These are phyloP conservation scores for Morpho achilles DNA, from an alignment of 2,888 invertebrate genomes.

Conservation along the genomic window DNA sequence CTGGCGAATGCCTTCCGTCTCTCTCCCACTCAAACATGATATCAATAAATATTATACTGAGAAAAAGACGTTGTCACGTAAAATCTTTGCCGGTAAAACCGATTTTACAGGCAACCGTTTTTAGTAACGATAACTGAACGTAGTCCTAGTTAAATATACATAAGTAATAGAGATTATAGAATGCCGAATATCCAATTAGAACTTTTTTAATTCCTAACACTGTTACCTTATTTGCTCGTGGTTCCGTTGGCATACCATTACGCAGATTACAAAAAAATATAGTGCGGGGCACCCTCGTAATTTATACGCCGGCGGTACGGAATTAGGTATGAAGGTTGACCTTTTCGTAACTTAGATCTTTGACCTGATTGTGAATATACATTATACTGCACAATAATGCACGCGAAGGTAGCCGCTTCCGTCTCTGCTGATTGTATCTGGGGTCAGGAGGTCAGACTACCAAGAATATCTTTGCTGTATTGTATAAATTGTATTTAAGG, in stretches of 20 bases:
- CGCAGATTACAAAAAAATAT: conserved; percentile 8
- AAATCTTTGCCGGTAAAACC: too few relatives aligned
- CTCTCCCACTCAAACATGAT: too few relatives aligned
- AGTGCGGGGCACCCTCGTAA: background rate
- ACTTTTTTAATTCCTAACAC: too few relatives aligned
- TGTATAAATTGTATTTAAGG: background rate
- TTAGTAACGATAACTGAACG: too few relatives aligned
- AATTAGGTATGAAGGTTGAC: conserved; percentile 19
- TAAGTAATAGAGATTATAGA: too few relatives aligned
- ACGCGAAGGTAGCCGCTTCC: conserved; percentile 39
- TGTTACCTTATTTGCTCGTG: background rate
- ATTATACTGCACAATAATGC: conserved; percentile 26
- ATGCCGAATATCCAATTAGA: too few relatives aligned
- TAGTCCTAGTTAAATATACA: too few relatives aligned
- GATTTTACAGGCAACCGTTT: too few relatives aligned
- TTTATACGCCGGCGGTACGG: conserved; percentile 3
- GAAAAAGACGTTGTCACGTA: too few relatives aligned
- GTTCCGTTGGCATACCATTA: conserved; percentile 2
- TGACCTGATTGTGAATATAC: conserved; percentile 24
- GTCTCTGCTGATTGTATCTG: conserved; percentile 35
- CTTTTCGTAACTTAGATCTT: conserved; percentile 25
- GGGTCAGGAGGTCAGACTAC: conserved; percentile 6
- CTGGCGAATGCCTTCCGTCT: too few relatives aligned
- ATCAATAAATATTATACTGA: too few relatives aligned
- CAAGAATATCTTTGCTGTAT: background rate